Evolutionary conservation across 2,113 vertebrate genomes (phyloP).

Genomic region (Aepyceros melampus): DNA sequence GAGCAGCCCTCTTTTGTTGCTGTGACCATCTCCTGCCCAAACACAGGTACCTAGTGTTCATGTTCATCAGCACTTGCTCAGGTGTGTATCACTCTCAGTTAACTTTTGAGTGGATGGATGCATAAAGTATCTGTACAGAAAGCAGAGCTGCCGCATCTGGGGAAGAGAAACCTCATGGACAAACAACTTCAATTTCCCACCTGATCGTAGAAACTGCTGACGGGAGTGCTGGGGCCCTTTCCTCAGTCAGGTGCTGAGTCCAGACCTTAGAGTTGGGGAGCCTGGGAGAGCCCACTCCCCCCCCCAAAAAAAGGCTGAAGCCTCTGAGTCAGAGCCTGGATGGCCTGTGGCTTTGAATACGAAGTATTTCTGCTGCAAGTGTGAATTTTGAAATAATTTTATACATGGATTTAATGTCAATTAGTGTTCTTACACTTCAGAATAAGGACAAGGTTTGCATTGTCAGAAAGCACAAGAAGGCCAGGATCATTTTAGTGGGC

Average conservation of each 20-base stretch:
- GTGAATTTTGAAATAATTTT: not conserved
- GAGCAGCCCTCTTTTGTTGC: not conserved
- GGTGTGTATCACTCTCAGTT: accelerated
- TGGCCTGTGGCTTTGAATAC: not conserved
- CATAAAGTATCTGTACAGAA: not conserved
- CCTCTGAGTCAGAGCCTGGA: not conserved
- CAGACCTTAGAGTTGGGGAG: not conserved
- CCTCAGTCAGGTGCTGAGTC: not conserved
- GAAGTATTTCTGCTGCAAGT: not conserved
- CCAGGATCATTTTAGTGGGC: not conserved
- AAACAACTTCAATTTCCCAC: not conserved
- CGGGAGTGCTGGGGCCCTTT: too few relatives aligned
- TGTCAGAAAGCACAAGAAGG: not conserved
- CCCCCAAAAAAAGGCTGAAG: accelerated
- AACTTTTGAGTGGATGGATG: too few relatives aligned
- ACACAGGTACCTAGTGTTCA: not conserved
- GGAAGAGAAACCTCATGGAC: not conserved
- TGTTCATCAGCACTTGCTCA: accelerated
- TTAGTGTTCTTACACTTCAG: not conserved
- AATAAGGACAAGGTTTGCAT: not conserved
- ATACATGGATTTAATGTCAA: not conserved
- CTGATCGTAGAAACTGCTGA: not conserved
- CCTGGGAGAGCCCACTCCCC: not conserved
- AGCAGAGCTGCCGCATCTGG: not conserved
- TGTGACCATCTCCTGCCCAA: not conserved